Conservation (phyloP, 2,888 invertebrate species). For the Epinotia brunnichana region DNA sequence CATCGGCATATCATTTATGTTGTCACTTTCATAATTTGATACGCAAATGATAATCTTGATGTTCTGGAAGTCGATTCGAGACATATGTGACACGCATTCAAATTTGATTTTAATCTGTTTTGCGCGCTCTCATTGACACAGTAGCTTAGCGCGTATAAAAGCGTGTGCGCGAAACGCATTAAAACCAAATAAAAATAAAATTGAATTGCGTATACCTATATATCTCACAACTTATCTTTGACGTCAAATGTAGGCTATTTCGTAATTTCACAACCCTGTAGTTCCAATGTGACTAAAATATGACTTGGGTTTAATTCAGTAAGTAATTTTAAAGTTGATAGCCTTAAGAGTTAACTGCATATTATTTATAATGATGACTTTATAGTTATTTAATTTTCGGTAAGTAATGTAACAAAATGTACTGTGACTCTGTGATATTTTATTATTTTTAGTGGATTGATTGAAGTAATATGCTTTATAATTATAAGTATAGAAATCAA, state of each 20-base stretch:
- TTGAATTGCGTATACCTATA: no score
- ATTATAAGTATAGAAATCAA: no score
- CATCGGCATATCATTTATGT: no score
- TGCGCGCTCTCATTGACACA: background rate
- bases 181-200: no score
- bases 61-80: background rate
- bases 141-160: no score
- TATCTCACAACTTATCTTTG: no score
- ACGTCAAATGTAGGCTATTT: no score
- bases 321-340: conserved; percentile 7
- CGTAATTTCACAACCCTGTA: conserved; percentile 9
- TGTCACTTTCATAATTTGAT: conserved; percentile 10
- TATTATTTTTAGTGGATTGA: no score
- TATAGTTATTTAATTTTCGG: no score
- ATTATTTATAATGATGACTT: background rate
- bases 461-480: no score
- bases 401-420: no score
- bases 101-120: background rate
- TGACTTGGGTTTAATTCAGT: background rate
- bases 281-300: conserved; percentile 9
- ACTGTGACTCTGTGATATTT: no score
- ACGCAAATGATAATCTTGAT: conserved; percentile 5
- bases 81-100: background rate
- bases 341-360: background rate
- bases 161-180: background rate